These are phyloP conservation scores for Ranitomeya variabilis DNA, from an alignment of 2,113 vertebrate genomes.

Conservation along the genomic window DNA sequence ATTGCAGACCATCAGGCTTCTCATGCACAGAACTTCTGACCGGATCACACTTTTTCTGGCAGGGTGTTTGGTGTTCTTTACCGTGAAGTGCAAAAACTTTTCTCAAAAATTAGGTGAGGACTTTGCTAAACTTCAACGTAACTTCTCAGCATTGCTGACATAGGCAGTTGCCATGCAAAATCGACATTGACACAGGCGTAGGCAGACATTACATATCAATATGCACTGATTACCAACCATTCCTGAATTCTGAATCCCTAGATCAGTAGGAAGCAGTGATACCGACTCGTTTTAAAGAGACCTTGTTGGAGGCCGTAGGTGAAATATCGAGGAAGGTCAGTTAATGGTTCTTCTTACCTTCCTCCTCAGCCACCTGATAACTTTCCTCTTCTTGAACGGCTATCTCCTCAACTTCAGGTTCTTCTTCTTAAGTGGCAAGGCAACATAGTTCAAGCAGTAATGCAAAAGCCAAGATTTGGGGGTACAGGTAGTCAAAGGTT, in stretches of 20 bases:
- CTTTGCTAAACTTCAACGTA: background rate
- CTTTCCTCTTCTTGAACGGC: slow-evolving; percentile 15
- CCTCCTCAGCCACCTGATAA: slow-evolving; percentile 49
- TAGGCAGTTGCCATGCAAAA: slow-evolving; percentile 40
- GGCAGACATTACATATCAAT: background rate
- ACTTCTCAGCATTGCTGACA: background rate
- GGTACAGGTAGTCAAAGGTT: slow-evolving; percentile 20
- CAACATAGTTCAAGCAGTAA: slow-evolving; percentile 40
- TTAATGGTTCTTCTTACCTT: slow-evolving; percentile 52
- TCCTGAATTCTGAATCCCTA: background rate
- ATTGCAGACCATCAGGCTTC: background rate
- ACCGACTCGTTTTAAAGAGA: background rate
- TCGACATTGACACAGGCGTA: slow-evolving; percentile 19
- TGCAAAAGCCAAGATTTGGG: slow-evolving; percentile 7
- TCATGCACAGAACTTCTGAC: slow-evolving; percentile 29
- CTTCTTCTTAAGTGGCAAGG: slow-evolving; percentile 45
- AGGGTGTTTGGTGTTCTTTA: background rate
- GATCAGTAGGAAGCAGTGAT: background rate
- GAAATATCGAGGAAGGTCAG: slow-evolving; percentile 1
- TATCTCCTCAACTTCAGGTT: slow-evolving; percentile 26
- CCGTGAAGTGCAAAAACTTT: background rate
- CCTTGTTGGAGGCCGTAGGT: background rate
- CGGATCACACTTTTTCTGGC: background rate
- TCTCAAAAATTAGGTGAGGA: background rate
- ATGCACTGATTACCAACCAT: background rate